Evolutionary conservation across 2,113 vertebrate species (phyloP), one percentile per base, ranked within the genome.

Genomic region (Chloropsis hardwickii): DNA sequence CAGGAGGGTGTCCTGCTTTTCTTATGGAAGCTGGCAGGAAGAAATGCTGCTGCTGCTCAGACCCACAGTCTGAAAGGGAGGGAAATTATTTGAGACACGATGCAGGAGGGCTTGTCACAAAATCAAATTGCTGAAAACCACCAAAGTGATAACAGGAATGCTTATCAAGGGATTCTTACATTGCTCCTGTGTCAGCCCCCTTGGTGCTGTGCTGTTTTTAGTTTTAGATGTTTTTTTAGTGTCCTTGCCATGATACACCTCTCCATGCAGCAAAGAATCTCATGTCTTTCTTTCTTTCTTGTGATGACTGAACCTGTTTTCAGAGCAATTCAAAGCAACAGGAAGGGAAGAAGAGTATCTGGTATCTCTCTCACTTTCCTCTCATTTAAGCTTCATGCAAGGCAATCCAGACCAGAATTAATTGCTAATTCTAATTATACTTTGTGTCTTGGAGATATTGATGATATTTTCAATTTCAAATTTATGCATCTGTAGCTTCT

Each of bases 351-450:
- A 61, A 65, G 15, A 37, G 10, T 84, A 5, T 40, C 53, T 88
- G 15, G 2, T 39, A 35, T 80, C 53, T 65, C 47, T 69, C 48
- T 71, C 48, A 31, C 42, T 67, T 61, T 54, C 15, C 29, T 76
- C 29, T 40, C 44, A 22, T 47, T 56, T 86, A 48, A 65, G 37
- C 35, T 91, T 72, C 1, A 1, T 31, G 27, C 9, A 58, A 86
- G 27, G 40, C 62, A 61, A 11, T 29, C 12, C 57, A 84, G 64
- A 73, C 19, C 28, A 61, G 45, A 91, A 65, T 89, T 72, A 72
- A 86, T 92, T 83, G 83, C 72, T 77, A 72, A 86, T 83, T 84
- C 58, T 37, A 81, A 31, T 83, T 89, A 51, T 77, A 44, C 70
- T 80, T 91, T 77, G 33, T 83, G 45, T 84, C 58, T 89, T 69